Percentiles rank a stretch among this genome's conserved stretches.
These are phyloP conservation scores for Malthinus seriepunctatus DNA, from an alignment of 2,888 invertebrate species.

Conservation along the genomic window DNA sequence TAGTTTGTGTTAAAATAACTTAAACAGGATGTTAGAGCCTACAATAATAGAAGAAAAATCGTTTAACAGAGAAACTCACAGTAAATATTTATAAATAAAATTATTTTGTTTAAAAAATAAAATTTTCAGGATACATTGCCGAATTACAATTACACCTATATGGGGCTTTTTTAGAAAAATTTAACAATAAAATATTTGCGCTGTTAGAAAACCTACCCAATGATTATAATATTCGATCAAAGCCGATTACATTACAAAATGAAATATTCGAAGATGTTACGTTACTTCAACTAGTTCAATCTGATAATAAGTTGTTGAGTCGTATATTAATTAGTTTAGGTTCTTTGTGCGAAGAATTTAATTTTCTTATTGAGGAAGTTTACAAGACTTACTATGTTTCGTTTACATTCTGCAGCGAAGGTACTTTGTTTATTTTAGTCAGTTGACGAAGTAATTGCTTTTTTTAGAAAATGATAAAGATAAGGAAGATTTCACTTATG, in stretches of 20 bases:
- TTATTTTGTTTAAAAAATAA: conserved; percentile 5
- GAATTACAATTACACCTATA: conserved; percentile 59
- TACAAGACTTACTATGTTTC: conserved; percentile 64
- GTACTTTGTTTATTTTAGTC: conserved; percentile 38
- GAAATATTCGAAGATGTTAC: conserved; percentile 66
- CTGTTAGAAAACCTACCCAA: conserved; percentile 48
- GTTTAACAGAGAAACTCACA: conserved; percentile 52
- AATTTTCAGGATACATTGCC: not conserved
- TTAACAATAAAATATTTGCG: conserved; percentile 46
- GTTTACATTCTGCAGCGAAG: conserved; percentile 71
- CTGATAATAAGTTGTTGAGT: conserved; percentile 80
- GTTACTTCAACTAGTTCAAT: conserved; percentile 72
- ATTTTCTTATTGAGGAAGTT: conserved; percentile 68
- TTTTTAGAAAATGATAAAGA: conserved; percentile 43
- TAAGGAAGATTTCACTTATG: conserved; percentile 44
- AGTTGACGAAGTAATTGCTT: not conserved
- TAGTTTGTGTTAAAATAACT: not conserved
- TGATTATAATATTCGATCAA: conserved; percentile 26
- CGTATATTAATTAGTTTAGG: conserved; percentile 80
- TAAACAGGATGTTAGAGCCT: conserved; percentile 47
- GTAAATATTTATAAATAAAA: conserved; percentile 41
- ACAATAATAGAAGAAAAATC: conserved; percentile 47
- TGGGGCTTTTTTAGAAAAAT: conserved; percentile 58
- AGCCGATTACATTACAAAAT: conserved; percentile 28
- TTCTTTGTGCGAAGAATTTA: conserved; percentile 77